Conservation (phyloP, 2,113 vertebrate species). For the Silurus asotus region DNA sequence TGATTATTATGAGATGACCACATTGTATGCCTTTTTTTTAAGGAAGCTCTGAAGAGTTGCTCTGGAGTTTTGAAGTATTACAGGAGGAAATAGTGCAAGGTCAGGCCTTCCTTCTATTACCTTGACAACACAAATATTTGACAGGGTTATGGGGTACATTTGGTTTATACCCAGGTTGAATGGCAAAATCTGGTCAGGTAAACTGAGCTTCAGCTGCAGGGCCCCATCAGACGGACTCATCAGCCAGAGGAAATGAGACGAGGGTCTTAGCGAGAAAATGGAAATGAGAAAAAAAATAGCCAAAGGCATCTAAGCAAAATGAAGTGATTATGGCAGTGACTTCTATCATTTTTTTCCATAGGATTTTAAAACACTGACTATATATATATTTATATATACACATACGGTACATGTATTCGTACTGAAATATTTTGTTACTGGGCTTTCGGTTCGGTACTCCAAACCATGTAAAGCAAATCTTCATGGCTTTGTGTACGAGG, state of each 20-base stretch:
- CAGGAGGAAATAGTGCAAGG: constrained; percentile 55
- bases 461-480: too few species aligned
- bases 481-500: too few species aligned
- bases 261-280: background rate
- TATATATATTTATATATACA: background rate
- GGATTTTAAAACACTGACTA: background rate
- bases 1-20: background rate
- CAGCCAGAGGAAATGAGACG: background rate
- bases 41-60: constrained; percentile 14
- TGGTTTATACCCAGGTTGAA: constrained; percentile 47
- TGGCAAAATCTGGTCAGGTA: constrained; percentile 60
- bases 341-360: background rate
- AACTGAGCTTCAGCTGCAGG: constrained; percentile 56
- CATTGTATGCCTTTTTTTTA: background rate
- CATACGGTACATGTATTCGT: too few species aligned
- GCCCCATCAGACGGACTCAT: constrained; percentile 51
- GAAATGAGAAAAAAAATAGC: background rate
- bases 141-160: constrained; percentile 48
- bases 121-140: constrained; percentile 68
- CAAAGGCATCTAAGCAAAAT: background rate
- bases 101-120: constrained; percentile 42
- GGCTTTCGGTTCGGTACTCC: too few species aligned
- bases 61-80: constrained; percentile 32
- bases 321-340: background rate
- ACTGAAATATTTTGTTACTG: too few species aligned